Evolutionary conservation across 2,797 vertebrate species (phyloP).

Genomic region (Trematomus bernacchii): DNA sequence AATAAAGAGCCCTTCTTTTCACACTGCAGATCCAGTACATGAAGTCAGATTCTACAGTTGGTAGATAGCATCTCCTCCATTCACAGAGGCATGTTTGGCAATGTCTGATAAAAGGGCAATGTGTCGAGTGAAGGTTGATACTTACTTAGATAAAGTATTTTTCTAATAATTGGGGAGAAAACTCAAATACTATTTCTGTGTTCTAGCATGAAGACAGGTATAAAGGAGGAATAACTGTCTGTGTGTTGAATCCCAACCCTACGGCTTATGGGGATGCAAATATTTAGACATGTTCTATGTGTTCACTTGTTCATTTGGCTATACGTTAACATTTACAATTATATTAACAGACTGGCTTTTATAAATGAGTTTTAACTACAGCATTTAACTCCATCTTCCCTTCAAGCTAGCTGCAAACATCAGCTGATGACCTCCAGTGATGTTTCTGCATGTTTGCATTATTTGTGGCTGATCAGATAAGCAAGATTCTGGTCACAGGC

Average conservation of each 20-base stretch:
- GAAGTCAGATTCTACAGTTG: constrained; percentile 12
- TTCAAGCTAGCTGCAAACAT: not conserved
- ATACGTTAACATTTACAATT: constrained; percentile 1
- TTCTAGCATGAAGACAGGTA: not conserved
- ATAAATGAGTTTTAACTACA: constrained; percentile 6
- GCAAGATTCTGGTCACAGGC: not conserved
- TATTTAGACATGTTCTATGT: constrained; percentile 11
- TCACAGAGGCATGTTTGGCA: constrained; percentile 34
- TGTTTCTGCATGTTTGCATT: constrained; percentile 9
- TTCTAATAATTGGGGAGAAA: not conserved
- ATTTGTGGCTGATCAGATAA: not conserved
- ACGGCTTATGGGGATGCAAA: constrained; percentile 8
- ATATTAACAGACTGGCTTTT: constrained; percentile 10
- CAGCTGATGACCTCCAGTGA: constrained; percentile 7
- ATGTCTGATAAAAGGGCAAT: constrained; percentile 45
- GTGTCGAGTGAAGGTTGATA: constrained; percentile 43
- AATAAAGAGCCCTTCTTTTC: constrained; percentile 51
- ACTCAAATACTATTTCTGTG: not conserved
- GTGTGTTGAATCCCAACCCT: not conserved
- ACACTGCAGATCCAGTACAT: constrained; percentile 33
- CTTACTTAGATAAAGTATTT: not conserved
- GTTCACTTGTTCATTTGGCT: constrained; percentile 40
- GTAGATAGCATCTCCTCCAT: constrained; percentile 24
- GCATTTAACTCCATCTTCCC: not conserved
- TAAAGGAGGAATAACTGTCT: not conserved